These are phyloP conservation scores for Drosophila gunungcola DNA, from an alignment of 1,140 invertebrate genomes.

Conservation along the genomic window DNA sequence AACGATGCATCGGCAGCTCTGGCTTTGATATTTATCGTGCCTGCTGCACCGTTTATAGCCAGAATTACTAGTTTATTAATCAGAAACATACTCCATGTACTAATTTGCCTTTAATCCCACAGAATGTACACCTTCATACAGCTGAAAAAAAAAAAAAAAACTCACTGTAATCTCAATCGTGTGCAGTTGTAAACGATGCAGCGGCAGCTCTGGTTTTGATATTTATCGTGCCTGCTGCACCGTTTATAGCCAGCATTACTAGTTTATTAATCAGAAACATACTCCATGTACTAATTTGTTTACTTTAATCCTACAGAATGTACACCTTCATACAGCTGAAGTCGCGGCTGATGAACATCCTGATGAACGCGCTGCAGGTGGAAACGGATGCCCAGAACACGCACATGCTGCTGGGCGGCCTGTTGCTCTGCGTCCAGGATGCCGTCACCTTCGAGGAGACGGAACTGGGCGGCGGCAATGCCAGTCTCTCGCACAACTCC, in stretches of 20 bases:
- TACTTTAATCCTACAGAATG: conserved; percentile 60
- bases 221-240: no score
- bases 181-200: no score
- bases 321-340: conserved; percentile 93
- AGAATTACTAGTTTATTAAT: no score
- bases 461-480: conserved; percentile 83
- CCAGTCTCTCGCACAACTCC: conserved; percentile 85
- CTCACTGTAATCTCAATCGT: no score
- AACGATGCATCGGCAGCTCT: no score
- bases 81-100: background rate
- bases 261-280: no score
- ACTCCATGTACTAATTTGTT: no score
- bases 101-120: background rate
- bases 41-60: no score
- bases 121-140: conserved; percentile 90
- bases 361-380: conserved; percentile 94
- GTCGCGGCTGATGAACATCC: conserved; percentile 92
- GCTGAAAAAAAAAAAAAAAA: conserved; percentile 86
- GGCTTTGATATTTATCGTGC: no score
- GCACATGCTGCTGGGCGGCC: conserved; percentile 94
- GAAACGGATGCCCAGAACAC: conserved; percentile 95
- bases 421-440: conserved; percentile 93
- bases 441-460: conserved; percentile 91
- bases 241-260: no score
- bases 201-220: no score